Base-by-base conservation (phyloP, 2,888 invertebrate genomes). In the Ectropis crepuscularia region DNA sequence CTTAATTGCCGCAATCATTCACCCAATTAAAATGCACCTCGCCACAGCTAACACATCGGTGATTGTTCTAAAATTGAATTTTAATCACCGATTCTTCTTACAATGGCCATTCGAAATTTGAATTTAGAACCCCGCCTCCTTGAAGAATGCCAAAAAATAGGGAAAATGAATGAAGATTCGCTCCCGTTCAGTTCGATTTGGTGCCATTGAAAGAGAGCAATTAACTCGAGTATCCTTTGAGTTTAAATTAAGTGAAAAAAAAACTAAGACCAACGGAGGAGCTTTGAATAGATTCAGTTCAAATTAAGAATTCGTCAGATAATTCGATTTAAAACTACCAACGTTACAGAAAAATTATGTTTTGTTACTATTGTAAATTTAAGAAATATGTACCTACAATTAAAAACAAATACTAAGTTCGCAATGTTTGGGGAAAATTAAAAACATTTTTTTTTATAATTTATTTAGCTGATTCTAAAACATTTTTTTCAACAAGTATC, bases 41-140 rank as follows among this genome's bases (percentile, higher is more conserved):
- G 85, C 84, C 84, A 68, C 67, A 83, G 70, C 79, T 76, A 81
- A 87, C 88, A 89, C 88, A 89, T 87, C 83, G 60, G 74, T 81
- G 87, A 92, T 91, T 92, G 92, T 92, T 87, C 91, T 83, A 85
- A 92, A 91, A 92, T 92, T 92, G 92, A 92, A 92, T 92, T 92
- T 92, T 92, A 92, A 92, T 92, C 90, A 90, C 91, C 91, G 86
- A 86, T 87, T 88, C 87, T 87, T 77, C 83, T 86, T 81, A 92
- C 91, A 92, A 92, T 88, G 85, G 89, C 77, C 74, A 70, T 70
- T 64, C 80, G 76, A 65, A 73, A 70, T 70, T 64, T 80, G 76
- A 65, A 73, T 74, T 77, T 71, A 82, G 84, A 65, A 68, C 70
- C 70, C 72, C 69, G 70, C 72, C 69, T 72, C 65, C 72, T 71